Percentiles rank a stretch among this genome's conserved stretches.
Evolutionary conservation across 1,140 invertebrate genomes (phyloP).

Genomic region (Ceratina japonica): DNA sequence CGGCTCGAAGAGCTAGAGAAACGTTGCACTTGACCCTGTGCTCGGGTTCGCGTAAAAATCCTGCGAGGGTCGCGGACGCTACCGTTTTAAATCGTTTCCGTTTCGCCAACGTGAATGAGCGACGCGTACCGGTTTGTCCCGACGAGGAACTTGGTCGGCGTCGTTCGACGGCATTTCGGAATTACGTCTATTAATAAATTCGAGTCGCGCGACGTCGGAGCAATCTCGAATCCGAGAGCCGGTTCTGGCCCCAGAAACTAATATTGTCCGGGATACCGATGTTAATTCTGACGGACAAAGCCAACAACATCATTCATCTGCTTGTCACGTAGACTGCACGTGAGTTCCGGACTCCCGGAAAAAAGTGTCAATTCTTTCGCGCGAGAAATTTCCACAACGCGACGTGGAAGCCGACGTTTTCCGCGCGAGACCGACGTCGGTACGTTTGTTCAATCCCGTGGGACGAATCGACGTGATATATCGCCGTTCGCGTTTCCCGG

Average conservation of each 20-base stretch:
- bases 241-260: no score
- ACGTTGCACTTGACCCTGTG: constrained; percentile 68
- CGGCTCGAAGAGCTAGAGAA: background rate
- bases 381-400: background rate
- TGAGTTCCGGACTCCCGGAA: background rate
- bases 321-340: background rate
- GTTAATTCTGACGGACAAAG: no score
- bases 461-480: constrained; percentile 29
- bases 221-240: no score
- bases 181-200: no score
- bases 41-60: constrained; percentile 51
- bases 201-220: no score
- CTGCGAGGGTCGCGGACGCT: constrained; percentile 62
- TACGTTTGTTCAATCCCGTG: constrained; percentile 33
- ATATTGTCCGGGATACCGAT: no score
- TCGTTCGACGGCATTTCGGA: background rate
- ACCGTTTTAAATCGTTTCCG: constrained; percentile 36
- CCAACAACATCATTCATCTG: background rate
- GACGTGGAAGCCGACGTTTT: background rate
- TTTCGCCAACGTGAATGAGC: constrained; percentile 11
- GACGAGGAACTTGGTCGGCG: background rate
- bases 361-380: background rate
- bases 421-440: background rate
- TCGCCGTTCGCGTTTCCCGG: background rate
- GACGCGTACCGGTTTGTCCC: constrained; percentile 8